A percentile compares a stretch with the other conserved stretches of the same genome.
These are phyloP conservation scores for Myotis pilosus DNA, from an alignment of 2,797 vertebrate genomes.

Conservation along the genomic window DNA sequence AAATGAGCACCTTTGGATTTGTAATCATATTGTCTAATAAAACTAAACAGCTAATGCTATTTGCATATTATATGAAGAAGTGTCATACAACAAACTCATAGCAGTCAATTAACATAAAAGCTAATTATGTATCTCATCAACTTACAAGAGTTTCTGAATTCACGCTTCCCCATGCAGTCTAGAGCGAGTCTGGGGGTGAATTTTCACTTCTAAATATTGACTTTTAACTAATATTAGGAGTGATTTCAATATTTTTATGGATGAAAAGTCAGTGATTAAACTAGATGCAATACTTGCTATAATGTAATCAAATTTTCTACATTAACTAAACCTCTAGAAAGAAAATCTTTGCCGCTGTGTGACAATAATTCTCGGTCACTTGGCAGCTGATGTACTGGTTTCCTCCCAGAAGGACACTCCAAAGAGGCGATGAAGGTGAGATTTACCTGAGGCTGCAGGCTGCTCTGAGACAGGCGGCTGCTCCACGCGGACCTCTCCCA, in stretches of 20 bases:
- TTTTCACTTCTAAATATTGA: conserved; percentile 86
- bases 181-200: conserved; percentile 81
- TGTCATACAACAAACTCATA: conserved; percentile 87
- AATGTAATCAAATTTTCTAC: conserved; percentile 33
- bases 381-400: not conserved
- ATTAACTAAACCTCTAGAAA: conserved; percentile 65
- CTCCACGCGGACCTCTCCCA: conserved; percentile 53
- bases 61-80: conserved; percentile 91
- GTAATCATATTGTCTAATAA: conserved; percentile 93
- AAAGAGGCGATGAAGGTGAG: conserved; percentile 45
- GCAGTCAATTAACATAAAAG: conserved; percentile 90
- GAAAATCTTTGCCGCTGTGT: conserved; percentile 65
- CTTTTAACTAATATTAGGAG: conserved; percentile 85
- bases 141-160: conserved; percentile 85
- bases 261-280: conserved; percentile 83
- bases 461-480: conserved; percentile 64
- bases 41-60: conserved; percentile 85
- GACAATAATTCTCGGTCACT: conserved; percentile 58
- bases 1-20: conserved; percentile 85
- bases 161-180: conserved; percentile 86
- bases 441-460: conserved; percentile 65
- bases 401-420: conserved; percentile 34
- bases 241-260: conserved; percentile 82
- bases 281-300: conserved; percentile 70
- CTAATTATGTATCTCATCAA: conserved; percentile 89